Base-by-base conservation (phyloP, 2,113 vertebrate genomes). In the Eolophus roseicapilla region DNA sequence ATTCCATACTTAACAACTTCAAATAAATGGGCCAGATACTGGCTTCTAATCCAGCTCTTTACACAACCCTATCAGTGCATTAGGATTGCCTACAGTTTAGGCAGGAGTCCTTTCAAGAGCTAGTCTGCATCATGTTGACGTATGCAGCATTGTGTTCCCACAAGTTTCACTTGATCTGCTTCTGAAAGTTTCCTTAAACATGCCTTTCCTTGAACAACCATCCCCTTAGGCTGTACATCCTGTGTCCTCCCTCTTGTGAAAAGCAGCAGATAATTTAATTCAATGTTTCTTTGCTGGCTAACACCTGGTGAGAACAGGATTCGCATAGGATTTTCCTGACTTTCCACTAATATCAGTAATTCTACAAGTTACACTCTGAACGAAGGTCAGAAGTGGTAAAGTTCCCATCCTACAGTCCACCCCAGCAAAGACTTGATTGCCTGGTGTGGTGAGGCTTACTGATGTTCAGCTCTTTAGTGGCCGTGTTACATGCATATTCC, bases 311-410 rank as follows among this genome's bases (percentile, higher is more conserved):
- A 88, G 59, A 88, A 41, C 7, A 70, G 14, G 10, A 62, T 2
- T 77, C 24, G 35, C 24, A 28, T 5, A 10, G 18, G 37, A 74
- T 57, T 86, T 92, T 52, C 17, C n/a, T 37, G 5, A 27, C 49
- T 92, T 83, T 60, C 29, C 18, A 27, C 53, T 43, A 17, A 41
- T n/a, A 39, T 6, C 9, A 28, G 5, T 35, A 69, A 35, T 64
- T 82, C 52, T 27, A 0, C 17, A 37, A 82, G 17, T 52, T 62
- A 23, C 15, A 4, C 39, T 27, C 29, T 41, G 52, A 76, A 39
- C 0, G 0, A 63, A 63, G 35, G 28, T 3, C 6, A 13, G 53
- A 76, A 44, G 35, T 0, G 0, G 16, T 76, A 43, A 39, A 49
- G 23, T 46, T 69, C 33, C 16, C 39, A 46, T 23, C 17, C 69